Evolutionary conservation across 2,113 vertebrate genomes (phyloP).

Genomic region (Panthera leo): DNA sequence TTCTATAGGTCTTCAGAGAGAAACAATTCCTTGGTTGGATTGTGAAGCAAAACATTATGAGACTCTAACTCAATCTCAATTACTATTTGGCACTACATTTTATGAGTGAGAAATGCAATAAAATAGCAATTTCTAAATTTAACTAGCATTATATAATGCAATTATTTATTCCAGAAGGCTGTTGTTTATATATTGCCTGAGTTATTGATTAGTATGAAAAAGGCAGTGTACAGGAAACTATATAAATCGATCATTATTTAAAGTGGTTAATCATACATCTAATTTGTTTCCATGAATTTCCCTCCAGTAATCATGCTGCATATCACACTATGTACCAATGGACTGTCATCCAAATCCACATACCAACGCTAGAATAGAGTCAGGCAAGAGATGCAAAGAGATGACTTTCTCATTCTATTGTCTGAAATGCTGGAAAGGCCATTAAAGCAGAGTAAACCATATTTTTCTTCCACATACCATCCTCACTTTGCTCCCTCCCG

Average conservation of each 20-base stretch:
- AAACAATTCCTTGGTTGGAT: conserved; percentile 40
- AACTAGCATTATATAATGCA: conserved; percentile 83
- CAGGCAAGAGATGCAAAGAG: conserved; percentile 64
- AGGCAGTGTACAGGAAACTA: conserved; percentile 63
- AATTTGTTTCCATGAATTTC: conserved; percentile 81
- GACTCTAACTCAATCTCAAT: conserved; percentile 70
- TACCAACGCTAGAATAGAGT: conserved; percentile 32
- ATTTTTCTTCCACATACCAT: conserved; percentile 68
- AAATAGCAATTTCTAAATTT: conserved; percentile 86
- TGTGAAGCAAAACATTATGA: conserved; percentile 45
- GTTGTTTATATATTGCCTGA: conserved; percentile 77
- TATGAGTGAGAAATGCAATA: conserved; percentile 81
- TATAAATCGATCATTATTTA: conserved; percentile 81
- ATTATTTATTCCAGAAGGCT: conserved; percentile 84
- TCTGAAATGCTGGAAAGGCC: conserved; percentile 66
- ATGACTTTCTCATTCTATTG: conserved; percentile 78
- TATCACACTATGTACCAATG: neutral
- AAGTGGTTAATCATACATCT: conserved; percentile 84
- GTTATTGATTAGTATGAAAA: conserved; percentile 80
- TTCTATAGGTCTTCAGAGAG: conserved; percentile 62
- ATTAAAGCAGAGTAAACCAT: conserved; percentile 73
- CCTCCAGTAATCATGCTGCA: conserved; percentile 49
- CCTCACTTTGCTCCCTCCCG: conserved; percentile 45
- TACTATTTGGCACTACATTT: conserved; percentile 68
- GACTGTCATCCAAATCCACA: conserved; percentile 61